These are phyloP conservation scores for Diarsia mendica DNA, from an alignment of 2,888 invertebrate species.

Conservation along the genomic window DNA sequence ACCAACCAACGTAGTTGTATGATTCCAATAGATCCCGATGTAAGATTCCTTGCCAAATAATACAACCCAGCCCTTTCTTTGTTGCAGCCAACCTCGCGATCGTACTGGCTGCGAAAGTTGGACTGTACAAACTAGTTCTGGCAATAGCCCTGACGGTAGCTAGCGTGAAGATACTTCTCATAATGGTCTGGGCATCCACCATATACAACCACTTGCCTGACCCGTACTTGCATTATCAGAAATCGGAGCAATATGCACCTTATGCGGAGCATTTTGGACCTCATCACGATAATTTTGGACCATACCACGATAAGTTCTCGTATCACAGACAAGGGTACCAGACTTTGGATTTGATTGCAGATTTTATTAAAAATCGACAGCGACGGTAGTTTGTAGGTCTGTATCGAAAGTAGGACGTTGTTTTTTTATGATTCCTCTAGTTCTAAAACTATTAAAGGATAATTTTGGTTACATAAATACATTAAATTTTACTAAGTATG, in stretches of 20 bases:
- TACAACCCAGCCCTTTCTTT: conserved; percentile 70
- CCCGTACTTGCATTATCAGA: conserved; percentile 75
- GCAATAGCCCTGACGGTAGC: conserved; percentile 79
- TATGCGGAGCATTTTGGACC: conserved; percentile 32
- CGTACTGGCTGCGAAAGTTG: conserved; percentile 81
- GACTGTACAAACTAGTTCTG: conserved; percentile 82
- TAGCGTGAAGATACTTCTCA: conserved; percentile 78
- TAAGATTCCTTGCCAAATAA: not conserved
- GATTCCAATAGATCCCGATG: not conserved
- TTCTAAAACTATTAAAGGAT: not conserved
- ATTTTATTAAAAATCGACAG: conserved; percentile 56
- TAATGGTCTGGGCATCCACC: conserved; percentile 82
- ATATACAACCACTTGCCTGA: conserved; percentile 83
- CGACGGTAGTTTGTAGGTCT: conserved; percentile 58
- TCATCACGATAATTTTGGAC: conserved; percentile 28
- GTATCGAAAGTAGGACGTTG: conserved; percentile 27
- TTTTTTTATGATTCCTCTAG: not conserved
- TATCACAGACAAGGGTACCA: conserved; percentile 59
- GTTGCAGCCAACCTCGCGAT: conserved; percentile 86
- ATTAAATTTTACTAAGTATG: not conserved
- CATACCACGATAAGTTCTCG: conserved; percentile 41
- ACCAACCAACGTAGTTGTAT: too few relatives aligned
- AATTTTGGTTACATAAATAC: not conserved
- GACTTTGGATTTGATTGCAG: conserved; percentile 57
- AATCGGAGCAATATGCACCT: conserved; percentile 43